Evolutionary conservation across 2,797 vertebrate species (phyloP), one percentile per base, ranked within the genome.

Genomic region (Erethizon dorsatum): DNA sequence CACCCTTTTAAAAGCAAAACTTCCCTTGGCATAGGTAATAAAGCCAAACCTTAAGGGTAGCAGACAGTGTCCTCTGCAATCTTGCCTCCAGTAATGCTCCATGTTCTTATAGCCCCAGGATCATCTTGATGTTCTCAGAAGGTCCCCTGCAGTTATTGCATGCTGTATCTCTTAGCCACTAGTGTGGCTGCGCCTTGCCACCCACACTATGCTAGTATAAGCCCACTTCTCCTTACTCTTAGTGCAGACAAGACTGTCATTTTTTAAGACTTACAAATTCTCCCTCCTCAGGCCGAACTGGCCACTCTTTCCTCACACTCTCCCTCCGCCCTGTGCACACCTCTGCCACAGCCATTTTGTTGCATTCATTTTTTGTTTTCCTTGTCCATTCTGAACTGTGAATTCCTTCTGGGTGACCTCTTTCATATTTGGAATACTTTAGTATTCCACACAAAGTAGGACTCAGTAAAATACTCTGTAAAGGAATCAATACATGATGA

Each of bases 1-100:
- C 37, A 52, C 14, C 45, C 83, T 96, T 94, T 71, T 83, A 79
- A 83, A 90, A 95, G 61, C 79, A 57, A 65, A 57, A 63, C 6
- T 67, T 14, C 28, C 17, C 57, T 82, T 71, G 59, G 33, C 73
- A 26, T 83, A n/a, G 28, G 28, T 41, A 45, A 41, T 85, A 7
- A 82, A 94, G 57, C 54, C 52, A 67, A 31, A 31, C 45, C 47
- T 73, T 83, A 41, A 28, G 80, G 7, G 4, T 2, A 20, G 8
- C 28, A 61, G 5, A 28, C 2, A 0, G 12, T 15, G 22, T 77
- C 54, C 33, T 54, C 61, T 52, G 28, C 47, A 56, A n/a, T 54
- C 31, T 26, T 67, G 37, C 31, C 50, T 67, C 45, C 52, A 41
- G 1, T 33, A 56, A 37, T 28, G 22, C 56, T n/a, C 52, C 41